A percentile compares a stretch with the other conserved stretches of the same genome.
Evolutionary conservation across 2,888 invertebrate genomes (phyloP).

Genomic region (Drosophila nigricruria): DNA sequence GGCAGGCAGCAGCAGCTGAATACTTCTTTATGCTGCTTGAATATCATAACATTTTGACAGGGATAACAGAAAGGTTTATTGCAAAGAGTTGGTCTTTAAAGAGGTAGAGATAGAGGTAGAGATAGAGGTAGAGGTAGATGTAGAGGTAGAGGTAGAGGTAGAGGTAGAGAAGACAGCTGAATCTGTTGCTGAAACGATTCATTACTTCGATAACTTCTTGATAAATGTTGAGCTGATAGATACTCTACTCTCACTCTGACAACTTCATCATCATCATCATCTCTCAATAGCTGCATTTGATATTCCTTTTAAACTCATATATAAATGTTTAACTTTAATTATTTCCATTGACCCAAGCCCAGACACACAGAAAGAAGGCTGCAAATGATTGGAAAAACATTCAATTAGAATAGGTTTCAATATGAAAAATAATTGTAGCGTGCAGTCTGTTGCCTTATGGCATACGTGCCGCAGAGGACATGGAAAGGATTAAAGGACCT

Average conservation of each 20-base stretch:
- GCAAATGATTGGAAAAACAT: constrained; percentile 26
- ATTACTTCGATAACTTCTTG: too few species aligned
- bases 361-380: constrained; percentile 11
- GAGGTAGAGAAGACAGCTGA: too few species aligned
- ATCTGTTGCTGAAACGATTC: too few species aligned
- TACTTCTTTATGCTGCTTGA: constrained; percentile 22
- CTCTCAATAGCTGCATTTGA: background rate
- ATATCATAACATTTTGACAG: constrained; percentile 9
- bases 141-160: background rate
- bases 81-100: background rate
- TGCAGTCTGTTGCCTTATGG: constrained; percentile 58
- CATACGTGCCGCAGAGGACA: constrained; percentile 84
- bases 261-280: background rate
- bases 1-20: constrained; percentile 34
- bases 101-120: background rate
- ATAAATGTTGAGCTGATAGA: too few species aligned
- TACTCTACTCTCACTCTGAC: too few species aligned
- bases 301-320: background rate
- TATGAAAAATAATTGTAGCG: constrained; percentile 41
- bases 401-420: constrained; percentile 33
- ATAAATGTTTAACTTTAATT: constrained; percentile 3
- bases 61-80: background rate
- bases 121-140: background rate
- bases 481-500: constrained; percentile 82
- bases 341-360: constrained; percentile 23